A percentile compares a stretch with the other conserved stretches of the same genome.
These are phyloP conservation scores for Gyrodactylus bullatarudis DNA, from an alignment of 1,140 invertebrate species.

Conservation along the genomic window DNA sequence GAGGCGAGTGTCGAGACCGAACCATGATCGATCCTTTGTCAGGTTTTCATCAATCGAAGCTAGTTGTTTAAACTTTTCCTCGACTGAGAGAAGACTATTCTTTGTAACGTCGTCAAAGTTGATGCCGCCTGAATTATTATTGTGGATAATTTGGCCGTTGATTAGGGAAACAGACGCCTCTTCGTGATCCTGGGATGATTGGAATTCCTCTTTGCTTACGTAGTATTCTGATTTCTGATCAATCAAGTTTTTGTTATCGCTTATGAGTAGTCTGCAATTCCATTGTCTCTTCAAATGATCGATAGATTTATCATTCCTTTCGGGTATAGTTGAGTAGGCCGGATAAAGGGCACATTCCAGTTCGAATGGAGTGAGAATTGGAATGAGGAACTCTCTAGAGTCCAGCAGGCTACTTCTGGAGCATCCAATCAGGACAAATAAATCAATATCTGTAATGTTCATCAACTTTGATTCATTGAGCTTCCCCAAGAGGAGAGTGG, in stretches of 20 bases:
- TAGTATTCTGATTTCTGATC: not conserved
- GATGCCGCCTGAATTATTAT: not conserved
- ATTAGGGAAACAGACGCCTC: not conserved
- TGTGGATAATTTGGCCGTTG: not conserved
- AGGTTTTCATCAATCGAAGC: not conserved
- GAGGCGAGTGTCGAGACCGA: not conserved
- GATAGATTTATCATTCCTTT: not conserved
- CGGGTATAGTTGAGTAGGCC: too few species aligned
- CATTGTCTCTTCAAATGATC: not conserved
- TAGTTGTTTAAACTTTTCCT: not conserved
- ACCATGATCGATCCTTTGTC: not conserved
- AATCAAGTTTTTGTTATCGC: not conserved
- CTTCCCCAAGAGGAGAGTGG: slow-evolving; percentile 61
- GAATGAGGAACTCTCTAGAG: slow-evolving; percentile 36
- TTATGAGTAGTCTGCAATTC: not conserved
- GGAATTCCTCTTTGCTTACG: not conserved
- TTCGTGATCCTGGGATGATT: too few species aligned
- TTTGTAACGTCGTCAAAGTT: not conserved
- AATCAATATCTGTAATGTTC: slow-evolving; percentile 61
- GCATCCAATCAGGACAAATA: slow-evolving; percentile 57
- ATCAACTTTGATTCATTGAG: slow-evolving; percentile 60
- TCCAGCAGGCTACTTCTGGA: slow-evolving; percentile 45
- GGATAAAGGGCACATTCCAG: slow-evolving; percentile 27
- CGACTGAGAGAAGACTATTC: not conserved
- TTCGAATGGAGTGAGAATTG: slow-evolving; percentile 60